phyloP scores from a whole-genome alignment of 2,797 vertebrate species.

The Champsocephalus esox region DNA sequence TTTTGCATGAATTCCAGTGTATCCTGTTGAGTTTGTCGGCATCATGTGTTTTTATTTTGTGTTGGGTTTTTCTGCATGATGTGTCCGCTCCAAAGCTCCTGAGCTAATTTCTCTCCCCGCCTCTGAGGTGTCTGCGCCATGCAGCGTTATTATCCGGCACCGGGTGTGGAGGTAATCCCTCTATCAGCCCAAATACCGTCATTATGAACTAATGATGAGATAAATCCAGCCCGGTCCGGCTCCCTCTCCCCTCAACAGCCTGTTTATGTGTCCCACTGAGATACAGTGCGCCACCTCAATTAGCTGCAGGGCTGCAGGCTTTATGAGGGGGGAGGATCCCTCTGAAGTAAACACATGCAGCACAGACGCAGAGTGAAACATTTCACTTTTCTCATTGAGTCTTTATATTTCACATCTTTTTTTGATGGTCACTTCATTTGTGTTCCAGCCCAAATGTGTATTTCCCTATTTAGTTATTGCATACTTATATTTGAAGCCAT shows the following conservation, averaged over 20 bases:
- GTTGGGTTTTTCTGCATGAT: conserved; percentile 16
- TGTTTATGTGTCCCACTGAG: conserved; percentile 45
- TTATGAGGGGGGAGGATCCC: conserved; percentile 7
- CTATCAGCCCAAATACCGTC: conserved; percentile 62
- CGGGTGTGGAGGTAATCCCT: conserved; percentile 61
- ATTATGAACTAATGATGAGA: conserved; percentile 68
- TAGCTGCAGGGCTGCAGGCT: conserved; percentile 45
- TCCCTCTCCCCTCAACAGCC: conserved; percentile 47
- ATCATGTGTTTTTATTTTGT: conserved; percentile 4
- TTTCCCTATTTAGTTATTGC: not conserved
- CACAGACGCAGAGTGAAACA: not conserved
- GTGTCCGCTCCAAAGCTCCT: conserved; percentile 23
- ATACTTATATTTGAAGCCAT: not conserved
- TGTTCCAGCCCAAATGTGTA: not conserved
- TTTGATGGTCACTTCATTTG: not conserved
- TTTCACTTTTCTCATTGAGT: not conserved
- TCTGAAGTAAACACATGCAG: conserved; percentile 11
- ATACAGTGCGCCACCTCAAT: conserved; percentile 30
- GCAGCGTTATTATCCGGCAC: conserved; percentile 47
- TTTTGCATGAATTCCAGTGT: not conserved
- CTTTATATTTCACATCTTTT: not conserved
- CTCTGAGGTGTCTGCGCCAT: conserved; percentile 31
- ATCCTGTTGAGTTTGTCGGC: conserved; percentile 8
- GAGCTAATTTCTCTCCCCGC: conserved; percentile 54
- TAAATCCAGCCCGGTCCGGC: conserved; percentile 53